Conservation (phyloP, 2,888 invertebrate species). For the Neoitamus cyanurus region DNA sequence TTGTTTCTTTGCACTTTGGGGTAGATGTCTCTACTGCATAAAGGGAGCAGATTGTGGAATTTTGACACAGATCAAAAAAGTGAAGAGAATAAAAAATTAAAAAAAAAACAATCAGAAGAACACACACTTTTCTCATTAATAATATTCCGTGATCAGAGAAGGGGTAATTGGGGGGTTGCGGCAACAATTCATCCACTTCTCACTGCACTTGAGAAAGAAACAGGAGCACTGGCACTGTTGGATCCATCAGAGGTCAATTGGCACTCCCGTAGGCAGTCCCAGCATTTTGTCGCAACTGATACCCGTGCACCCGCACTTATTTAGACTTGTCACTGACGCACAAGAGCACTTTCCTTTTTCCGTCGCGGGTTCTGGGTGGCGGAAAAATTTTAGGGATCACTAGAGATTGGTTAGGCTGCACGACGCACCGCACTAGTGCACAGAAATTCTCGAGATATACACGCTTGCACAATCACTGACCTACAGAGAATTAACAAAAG, state of each 20-base stretch:
- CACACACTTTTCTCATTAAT: conserved; percentile 52
- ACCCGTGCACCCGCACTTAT: background rate
- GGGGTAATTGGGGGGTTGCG: background rate
- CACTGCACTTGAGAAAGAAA: background rate
- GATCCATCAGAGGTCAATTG: background rate
- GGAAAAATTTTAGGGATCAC: background rate
- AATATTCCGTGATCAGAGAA: conserved; percentile 7
- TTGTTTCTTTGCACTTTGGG: too few species aligned
- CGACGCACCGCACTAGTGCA: background rate
- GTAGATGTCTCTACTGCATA: background rate
- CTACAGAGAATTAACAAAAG: background rate
- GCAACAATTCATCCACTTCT: background rate
- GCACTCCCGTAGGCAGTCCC: background rate
- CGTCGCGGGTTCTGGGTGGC: background rate
- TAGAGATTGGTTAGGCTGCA: background rate
- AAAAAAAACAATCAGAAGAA: background rate
- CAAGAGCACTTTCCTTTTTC: conserved; percentile 6
- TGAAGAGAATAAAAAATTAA: background rate
- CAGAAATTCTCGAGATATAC: background rate
- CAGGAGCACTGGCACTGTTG: background rate
- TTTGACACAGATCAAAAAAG: background rate
- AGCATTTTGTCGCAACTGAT: conserved; percentile 3
- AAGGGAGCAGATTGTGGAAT: background rate
- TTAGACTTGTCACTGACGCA: conserved; percentile 22
- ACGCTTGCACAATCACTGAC: conserved; percentile 45